phyloP scores from a whole-genome alignment of 1,140 invertebrate genomes.

The Ostrea edulis region DNA sequence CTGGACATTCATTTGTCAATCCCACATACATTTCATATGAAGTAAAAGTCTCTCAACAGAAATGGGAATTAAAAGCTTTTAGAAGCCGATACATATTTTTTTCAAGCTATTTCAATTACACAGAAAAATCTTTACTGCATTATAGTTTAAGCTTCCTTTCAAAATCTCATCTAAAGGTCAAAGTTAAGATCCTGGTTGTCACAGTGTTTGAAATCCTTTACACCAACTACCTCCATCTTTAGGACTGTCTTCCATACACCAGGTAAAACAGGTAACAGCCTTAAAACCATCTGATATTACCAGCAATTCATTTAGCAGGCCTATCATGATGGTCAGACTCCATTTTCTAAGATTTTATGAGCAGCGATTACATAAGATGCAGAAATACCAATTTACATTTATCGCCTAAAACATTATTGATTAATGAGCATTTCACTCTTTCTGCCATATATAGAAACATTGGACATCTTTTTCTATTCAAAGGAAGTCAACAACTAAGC shows the following conservation, averaged over 20 bases:
- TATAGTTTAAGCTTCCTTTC: background rate
- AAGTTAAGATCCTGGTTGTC: background rate
- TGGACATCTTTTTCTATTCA: background rate
- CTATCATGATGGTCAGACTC: background rate
- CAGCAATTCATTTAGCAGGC: background rate
- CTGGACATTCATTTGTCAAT: background rate
- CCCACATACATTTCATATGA: background rate
- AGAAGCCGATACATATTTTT: background rate
- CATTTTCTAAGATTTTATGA: background rate
- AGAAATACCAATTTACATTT: slow-evolving; percentile 2
- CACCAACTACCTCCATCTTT: background rate
- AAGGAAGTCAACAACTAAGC: background rate
- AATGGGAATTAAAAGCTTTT: background rate
- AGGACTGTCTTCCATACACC: background rate
- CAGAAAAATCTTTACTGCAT: background rate
- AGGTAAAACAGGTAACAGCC: background rate
- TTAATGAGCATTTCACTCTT: slow-evolving; percentile 21
- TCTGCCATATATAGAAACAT: background rate
- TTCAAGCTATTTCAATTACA: background rate
- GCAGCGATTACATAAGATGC: slow-evolving; percentile 2
- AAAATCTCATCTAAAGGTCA: background rate
- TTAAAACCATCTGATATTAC: background rate
- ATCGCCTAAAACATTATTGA: slow-evolving; percentile 15
- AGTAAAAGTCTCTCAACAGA: background rate
- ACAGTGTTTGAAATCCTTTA: background rate